These are phyloP conservation scores for Upupa epops DNA, from an alignment of 2,113 vertebrate genomes.

Conservation along the genomic window DNA sequence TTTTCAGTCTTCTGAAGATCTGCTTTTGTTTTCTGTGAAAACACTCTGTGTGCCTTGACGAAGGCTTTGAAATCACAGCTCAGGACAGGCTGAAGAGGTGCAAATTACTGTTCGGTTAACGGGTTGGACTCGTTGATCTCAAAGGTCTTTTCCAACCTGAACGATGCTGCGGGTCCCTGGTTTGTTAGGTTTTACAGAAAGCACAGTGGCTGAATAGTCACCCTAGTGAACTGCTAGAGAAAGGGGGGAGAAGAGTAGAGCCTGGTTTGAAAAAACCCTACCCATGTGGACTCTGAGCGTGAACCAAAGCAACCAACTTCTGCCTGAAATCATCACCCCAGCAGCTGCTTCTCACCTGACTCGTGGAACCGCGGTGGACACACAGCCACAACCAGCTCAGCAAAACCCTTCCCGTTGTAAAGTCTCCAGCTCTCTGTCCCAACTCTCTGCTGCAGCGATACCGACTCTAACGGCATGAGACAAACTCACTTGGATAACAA, in stretches of 20 bases:
- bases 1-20: not conserved
- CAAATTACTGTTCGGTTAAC: not conserved
- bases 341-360: not conserved
- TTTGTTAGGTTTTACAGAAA: not conserved
- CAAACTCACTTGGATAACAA: not conserved
- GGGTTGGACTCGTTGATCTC: too few species aligned
- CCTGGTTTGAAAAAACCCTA: not conserved
- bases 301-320: not conserved
- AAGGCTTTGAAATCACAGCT: not conserved
- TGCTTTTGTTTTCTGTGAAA: slow-evolving; percentile 16
- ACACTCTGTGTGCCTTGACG: not conserved
- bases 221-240: not conserved
- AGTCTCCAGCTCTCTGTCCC: not conserved
- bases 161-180: too few species aligned
- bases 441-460: not conserved
- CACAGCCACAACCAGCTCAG: not conserved
- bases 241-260: not conserved
- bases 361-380: fast-evolving
- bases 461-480: not conserved
- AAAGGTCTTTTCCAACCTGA: too few species aligned
- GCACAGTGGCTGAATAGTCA: not conserved
- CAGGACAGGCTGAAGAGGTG: not conserved
- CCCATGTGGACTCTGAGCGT: not conserved
- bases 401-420: not conserved
- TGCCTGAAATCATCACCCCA: not conserved